Base-by-base conservation (phyloP, 1,140 invertebrate genomes). In the Drosophila virilis region DNA sequence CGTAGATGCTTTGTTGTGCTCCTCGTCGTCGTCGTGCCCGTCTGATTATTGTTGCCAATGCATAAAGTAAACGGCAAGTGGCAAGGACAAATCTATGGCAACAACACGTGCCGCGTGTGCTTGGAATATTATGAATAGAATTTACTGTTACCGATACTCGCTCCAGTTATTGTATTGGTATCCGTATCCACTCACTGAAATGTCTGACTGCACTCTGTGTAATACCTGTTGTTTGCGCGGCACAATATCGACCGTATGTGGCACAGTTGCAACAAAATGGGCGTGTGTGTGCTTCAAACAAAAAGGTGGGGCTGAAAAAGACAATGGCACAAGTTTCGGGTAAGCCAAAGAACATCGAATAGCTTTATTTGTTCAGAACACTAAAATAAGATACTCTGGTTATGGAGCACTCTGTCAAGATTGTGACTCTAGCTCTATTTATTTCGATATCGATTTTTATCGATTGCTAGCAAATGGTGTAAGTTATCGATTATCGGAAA, bases 81-180 rank as follows among this genome's bases (percentile, higher is more conserved):
- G 37, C 43, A 40, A 55, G 17, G 64, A 33, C 38, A 62, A 59
- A 37, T 77, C 59, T 33, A 43, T 54, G 59, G 40, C 51, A 70
- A 42, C 45, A 68, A 67, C 68, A 77, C 68, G 80, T 73, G 76
- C 61, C 33, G 54, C 64, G 17, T 46, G 48, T 73, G 62, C 46
- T 50, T 58, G 58, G 52, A 46, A 64, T 70, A 62, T 69, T 78
- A 37, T 65, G 66, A 74, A 71, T 74, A 28, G 33, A 67, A 68
- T 60, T 69, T 52, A 51, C 54, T 72, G 46, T 52, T 28, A 33
- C 35, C n/a, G 50, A 22, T 55, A n/a, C 28, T 28, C 46, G 17
- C 40, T 0, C 6, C 22, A 64, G 12, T 17, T 9, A 9, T 13
- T 17, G 37, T 69, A 69, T 69, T 51, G 17, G 43, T 45, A 66